A percentile compares a stretch with the other conserved stretches of the same genome.
These are phyloP conservation scores for Elachura formosa DNA, from an alignment of 2,113 vertebrate genomes.

Conservation along the genomic window DNA sequence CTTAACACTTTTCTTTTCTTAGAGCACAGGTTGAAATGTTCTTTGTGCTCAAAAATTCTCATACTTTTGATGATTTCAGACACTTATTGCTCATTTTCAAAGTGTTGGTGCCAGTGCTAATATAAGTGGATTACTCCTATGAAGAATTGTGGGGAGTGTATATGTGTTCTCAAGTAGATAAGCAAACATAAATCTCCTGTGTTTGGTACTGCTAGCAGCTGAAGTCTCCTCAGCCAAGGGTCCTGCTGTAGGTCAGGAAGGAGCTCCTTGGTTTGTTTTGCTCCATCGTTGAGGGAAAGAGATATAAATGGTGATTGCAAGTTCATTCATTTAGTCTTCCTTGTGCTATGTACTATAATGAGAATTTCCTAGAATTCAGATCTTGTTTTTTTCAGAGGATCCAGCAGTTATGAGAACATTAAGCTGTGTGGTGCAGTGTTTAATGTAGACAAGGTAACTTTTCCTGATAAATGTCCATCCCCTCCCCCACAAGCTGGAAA, in stretches of 20 bases:
- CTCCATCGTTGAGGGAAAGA: neutral
- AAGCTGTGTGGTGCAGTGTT: neutral
- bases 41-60: neutral
- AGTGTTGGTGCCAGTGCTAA: neutral
- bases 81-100: neutral
- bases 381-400: neutral
- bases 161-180: neutral
- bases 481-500: neutral
- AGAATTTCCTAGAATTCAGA: neutral
- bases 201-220: neutral
- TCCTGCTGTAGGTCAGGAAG: neutral
- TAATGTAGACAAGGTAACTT: conserved; percentile 31
- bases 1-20: neutral
- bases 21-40: neutral
- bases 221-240: neutral
- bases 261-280: neutral
- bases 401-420: neutral
- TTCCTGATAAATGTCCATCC: conserved; percentile 31
- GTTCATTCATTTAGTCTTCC: neutral
- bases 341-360: neutral
- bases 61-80: neutral
- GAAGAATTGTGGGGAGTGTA: neutral
- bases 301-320: neutral
- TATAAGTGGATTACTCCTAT: neutral
- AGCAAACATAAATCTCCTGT: neutral